Percentiles rank a stretch among this genome's conserved stretches.
Evolutionary conservation across 2,113 vertebrate species (phyloP).

Genomic region (Microtus richardsoni): DNA sequence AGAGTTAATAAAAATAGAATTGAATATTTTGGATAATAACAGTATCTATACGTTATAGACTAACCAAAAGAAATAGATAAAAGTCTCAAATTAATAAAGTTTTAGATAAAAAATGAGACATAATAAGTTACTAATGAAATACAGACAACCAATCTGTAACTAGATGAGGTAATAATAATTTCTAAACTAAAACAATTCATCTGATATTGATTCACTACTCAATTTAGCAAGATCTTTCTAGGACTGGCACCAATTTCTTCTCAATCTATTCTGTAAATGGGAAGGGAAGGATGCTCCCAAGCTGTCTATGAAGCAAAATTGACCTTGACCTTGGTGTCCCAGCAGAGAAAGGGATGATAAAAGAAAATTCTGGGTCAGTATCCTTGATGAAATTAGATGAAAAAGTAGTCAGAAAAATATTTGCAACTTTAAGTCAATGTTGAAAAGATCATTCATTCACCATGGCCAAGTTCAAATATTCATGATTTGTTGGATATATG

Average conservation of each 20-base stretch:
- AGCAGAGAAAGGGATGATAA: not conserved
- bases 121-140: not conserved
- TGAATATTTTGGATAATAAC: not conserved
- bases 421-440: not conserved
- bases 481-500: not conserved
- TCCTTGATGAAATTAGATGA: not conserved
- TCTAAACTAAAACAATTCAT: not conserved
- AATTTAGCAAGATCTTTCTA: not conserved
- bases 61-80: not conserved
- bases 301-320: not conserved
- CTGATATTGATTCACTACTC: not conserved
- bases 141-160: not conserved
- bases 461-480: not conserved
- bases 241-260: not conserved
- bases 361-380: not conserved
- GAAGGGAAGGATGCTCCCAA: not conserved
- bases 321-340: not conserved
- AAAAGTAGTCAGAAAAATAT: not conserved
- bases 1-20: not conserved
- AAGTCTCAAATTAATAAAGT: not conserved
- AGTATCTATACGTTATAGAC: not conserved
- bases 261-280: not conserved
- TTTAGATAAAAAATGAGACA: not conserved
- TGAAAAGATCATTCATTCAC: not conserved
- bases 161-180: not conserved